Conservation (phyloP, 1,140 invertebrate species). For the Neoseiulus cucumeris region DNA sequence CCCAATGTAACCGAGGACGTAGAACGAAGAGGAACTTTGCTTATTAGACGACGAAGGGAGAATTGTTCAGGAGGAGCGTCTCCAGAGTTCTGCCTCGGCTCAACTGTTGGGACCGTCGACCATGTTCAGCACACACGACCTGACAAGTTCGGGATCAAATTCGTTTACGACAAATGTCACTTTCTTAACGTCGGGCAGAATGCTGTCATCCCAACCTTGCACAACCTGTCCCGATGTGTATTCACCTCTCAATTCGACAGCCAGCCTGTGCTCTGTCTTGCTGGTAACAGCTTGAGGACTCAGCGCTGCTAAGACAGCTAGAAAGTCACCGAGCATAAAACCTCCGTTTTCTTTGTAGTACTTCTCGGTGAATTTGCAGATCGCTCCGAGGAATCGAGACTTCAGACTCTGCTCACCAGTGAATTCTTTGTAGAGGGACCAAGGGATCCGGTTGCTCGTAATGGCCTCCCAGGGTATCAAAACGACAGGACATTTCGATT, state of each 20-base stretch:
- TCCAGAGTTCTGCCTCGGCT: too few relatives aligned
- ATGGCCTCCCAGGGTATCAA: conserved; percentile 44
- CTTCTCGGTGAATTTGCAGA: background rate
- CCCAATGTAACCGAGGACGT: background rate
- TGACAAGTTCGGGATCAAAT: background rate
- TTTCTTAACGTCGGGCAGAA: background rate
- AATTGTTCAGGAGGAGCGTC: too few relatives aligned
- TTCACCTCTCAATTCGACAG: background rate
- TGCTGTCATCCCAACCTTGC: background rate
- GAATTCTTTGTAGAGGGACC: background rate
- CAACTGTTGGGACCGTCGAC: too few relatives aligned
- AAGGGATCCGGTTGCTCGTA: background rate
- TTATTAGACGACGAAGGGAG: too few relatives aligned
- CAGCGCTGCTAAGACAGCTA: background rate
- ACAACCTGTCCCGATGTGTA: background rate
- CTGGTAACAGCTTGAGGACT: background rate
- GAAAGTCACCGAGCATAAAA: background rate
- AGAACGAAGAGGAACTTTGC: background rate
- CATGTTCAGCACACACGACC: background rate
- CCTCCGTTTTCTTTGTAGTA: background rate
- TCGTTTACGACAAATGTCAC: background rate
- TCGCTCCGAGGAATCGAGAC: background rate
- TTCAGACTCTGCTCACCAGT: background rate
- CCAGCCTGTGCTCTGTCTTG: background rate
- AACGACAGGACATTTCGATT: conserved; percentile 24